These are phyloP conservation scores for Melipona bicolor DNA, from an alignment of 2,888 invertebrate genomes.

Conservation along the genomic window DNA sequence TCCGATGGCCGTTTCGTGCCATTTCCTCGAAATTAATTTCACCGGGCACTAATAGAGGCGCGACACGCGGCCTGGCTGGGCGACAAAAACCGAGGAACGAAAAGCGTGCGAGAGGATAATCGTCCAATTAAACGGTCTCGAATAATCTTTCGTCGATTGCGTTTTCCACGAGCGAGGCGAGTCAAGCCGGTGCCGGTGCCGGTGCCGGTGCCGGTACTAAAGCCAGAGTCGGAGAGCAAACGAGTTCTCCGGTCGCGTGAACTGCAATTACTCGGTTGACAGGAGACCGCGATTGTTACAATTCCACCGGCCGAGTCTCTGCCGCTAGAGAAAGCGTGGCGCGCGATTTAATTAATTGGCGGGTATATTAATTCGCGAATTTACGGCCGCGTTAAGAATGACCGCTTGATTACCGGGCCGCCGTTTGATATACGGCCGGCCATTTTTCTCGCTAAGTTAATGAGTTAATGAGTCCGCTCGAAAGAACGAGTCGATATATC, in stretches of 20 bases:
- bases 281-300: slow-evolving; percentile 53
- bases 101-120: slow-evolving; percentile 53
- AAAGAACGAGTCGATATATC: slow-evolving; percentile 71
- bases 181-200: background rate
- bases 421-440: slow-evolving; percentile 65
- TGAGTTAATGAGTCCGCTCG: slow-evolving; percentile 72
- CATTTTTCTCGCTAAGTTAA: slow-evolving; percentile 71
- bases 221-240: slow-evolving; percentile 26
- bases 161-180: slow-evolving; percentile 46
- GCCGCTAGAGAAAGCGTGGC: slow-evolving; percentile 48
- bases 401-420: slow-evolving; percentile 70
- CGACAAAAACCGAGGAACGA: slow-evolving; percentile 31
- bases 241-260: slow-evolving; percentile 57
- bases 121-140: slow-evolving; percentile 53
- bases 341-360: slow-evolving; percentile 69
- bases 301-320: slow-evolving; percentile 58
- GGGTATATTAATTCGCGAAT: slow-evolving; percentile 71
- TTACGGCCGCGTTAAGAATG: slow-evolving; percentile 71
- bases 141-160: slow-evolving; percentile 57
- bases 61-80: background rate
- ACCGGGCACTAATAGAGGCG: background rate
- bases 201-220: slow-evolving; percentile 10
- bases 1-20: background rate
- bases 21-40: slow-evolving; percentile 27
- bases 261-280: slow-evolving; percentile 52